phyloP scores from a whole-genome alignment of 2,888 invertebrate genomes.

The Rotaria socialis region DNA sequence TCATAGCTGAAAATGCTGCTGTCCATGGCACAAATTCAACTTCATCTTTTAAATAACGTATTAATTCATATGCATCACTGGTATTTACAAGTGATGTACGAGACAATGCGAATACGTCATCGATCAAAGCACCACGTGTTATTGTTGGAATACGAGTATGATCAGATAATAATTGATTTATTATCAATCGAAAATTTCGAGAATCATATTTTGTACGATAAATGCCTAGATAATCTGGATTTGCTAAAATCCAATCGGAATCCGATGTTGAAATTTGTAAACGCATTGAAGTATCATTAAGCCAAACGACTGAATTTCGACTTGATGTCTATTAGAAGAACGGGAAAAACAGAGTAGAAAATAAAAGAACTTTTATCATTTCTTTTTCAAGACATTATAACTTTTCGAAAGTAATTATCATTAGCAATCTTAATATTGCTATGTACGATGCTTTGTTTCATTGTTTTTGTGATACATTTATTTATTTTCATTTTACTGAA shows the following conservation, averaged over 20 bases:
- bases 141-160: conserved; percentile 5
- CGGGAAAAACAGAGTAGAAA: background rate
- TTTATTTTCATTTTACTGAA: too few species aligned
- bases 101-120: background rate
- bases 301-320: background rate
- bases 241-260: background rate
- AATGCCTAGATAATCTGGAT: conserved; percentile 16
- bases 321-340: background rate
- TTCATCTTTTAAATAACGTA: conserved; percentile 69
- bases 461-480: too few species aligned
- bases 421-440: too few species aligned
- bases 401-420: too few species aligned
- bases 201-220: conserved; percentile 14
- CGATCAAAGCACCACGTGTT: conserved; percentile 26
- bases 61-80: conserved; percentile 69
- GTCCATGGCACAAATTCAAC: conserved; percentile 82
- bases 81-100: conserved; percentile 44
- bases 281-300: background rate
- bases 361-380: too few species aligned
- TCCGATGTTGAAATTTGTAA: background rate
- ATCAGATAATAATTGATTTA: background rate
- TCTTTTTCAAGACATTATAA: too few species aligned
- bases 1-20: conserved; percentile 63
- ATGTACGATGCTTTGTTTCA: too few species aligned
- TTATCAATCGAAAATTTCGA: background rate